Evolutionary conservation across 2,113 vertebrate genomes (phyloP), one percentile per base, ranked within the genome.

Genomic region (Oryzias curvinotus): DNA sequence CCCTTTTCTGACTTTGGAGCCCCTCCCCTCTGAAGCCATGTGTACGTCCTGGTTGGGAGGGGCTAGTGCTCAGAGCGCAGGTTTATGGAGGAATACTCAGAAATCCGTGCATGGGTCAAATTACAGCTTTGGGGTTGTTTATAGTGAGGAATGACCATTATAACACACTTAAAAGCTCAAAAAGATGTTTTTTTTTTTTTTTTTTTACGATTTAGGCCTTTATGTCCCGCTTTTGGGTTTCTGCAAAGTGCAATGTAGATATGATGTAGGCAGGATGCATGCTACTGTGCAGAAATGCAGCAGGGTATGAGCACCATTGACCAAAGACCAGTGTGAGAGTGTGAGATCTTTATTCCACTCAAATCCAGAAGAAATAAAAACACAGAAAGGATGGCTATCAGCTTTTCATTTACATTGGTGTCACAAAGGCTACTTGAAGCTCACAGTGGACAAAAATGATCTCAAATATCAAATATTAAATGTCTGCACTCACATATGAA

Each of bases 401-500:
- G 77, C 60, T n/a, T 88, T 80, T 81, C 81, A 75, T 56, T 67
- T 41, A 36, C 50, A 14, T 62, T 12, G 17, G 57, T 59, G 30
- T 61, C 30, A 77, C 51, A 12, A 41, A 57, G 54, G n/a, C n/a
- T n/a, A 64, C 74, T 85, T 55, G 30, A 75, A 65, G 50, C 42
- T 2, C 8, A 13, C 44, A 54, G 42, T 59, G 23, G 19, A 73
- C 76, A 65, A 55, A 56, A 57, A 88, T 56, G 72, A 71, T 85
- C 77, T 75, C 17, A 25, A 10, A 3, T 7, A 87, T 78, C 71
- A 85, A 74, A 80, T 76, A 54, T 71, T 74, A 56, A 70, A 77
- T 60, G 50, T 57, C 63, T 68, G 5, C 14, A 50, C 4, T 15
- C 47, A 62, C 28, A 60, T 68, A 60, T 47, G 52, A 49, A 48